These are phyloP conservation scores for Junonia oenone DNA, from an alignment of 2,888 invertebrate genomes.

Conservation along the genomic window DNA sequence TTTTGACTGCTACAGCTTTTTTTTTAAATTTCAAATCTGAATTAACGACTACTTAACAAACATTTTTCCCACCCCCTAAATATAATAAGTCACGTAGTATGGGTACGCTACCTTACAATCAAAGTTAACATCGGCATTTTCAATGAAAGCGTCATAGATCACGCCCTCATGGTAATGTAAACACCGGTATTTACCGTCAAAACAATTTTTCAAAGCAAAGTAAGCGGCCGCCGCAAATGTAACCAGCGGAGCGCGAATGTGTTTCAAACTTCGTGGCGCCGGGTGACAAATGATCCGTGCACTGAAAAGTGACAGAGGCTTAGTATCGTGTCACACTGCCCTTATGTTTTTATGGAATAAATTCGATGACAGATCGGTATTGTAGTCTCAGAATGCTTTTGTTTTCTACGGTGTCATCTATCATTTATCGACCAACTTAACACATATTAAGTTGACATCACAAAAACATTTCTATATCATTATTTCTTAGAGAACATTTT, in stretches of 20 bases:
- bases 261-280: constrained; percentile 21
- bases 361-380: too few species aligned
- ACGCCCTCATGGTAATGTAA: constrained; percentile 22
- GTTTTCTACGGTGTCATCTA: too few species aligned
- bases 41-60: too few species aligned
- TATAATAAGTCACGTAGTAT: too few species aligned
- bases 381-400: too few species aligned
- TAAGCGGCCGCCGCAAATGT: constrained; percentile 21
- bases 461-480: too few species aligned
- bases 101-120: background rate
- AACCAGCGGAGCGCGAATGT: constrained; percentile 18
- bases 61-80: too few species aligned
- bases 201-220: constrained; percentile 27
- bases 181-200: constrained; percentile 21
- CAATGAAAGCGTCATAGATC: constrained; percentile 6
- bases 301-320: constrained; percentile 23
- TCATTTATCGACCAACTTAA: too few species aligned
- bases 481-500: too few species aligned
- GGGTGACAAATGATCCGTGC: constrained; percentile 28
- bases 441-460: too few species aligned
- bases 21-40: too few species aligned
- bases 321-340: constrained; percentile 22
- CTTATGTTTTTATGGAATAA: background rate
- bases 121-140: background rate
- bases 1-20: too few species aligned